These are phyloP conservation scores for Microcebus murinus DNA, from an alignment of 2,113 vertebrate species.

Conservation along the genomic window DNA sequence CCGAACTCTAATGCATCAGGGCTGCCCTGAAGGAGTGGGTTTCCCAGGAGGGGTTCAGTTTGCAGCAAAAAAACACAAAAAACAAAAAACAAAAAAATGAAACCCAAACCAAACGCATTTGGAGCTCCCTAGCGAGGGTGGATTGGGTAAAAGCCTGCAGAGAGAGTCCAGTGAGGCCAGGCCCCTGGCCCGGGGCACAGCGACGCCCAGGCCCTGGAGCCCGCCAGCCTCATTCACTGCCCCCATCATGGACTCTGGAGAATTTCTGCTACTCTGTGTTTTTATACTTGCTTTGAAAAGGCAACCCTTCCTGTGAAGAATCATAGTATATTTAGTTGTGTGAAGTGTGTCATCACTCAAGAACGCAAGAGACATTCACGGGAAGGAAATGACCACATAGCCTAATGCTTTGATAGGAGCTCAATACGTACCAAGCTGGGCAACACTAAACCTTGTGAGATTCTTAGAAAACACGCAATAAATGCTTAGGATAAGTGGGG, in stretches of 20 bases:
- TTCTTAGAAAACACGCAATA: neutral
- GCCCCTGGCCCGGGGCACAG: rapidly evolving
- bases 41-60: no score
- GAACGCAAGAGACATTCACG: rapidly evolving
- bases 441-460: neutral
- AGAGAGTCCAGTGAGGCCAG: neutral
- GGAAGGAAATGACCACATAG: rapidly evolving
- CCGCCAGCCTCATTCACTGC: rapidly evolving
- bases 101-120: neutral
- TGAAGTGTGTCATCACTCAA: rapidly evolving
- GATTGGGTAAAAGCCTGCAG: rapidly evolving
- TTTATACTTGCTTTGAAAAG: neutral
- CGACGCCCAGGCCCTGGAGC: rapidly evolving
- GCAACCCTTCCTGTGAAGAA: neutral
- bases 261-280: rapidly evolving
- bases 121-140: rapidly evolving
- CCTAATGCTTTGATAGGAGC: neutral
- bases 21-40: neutral
- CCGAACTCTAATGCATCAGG: neutral
- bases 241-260: rapidly evolving
- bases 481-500: neutral
- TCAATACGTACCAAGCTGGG: rapidly evolving
- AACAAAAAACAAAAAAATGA: neutral
- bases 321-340: rapidly evolving
- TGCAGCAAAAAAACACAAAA: neutral